These are phyloP conservation scores for Strigamia transsilvanica DNA, from an alignment of 2,888 invertebrate species.

Conservation along the genomic window DNA sequence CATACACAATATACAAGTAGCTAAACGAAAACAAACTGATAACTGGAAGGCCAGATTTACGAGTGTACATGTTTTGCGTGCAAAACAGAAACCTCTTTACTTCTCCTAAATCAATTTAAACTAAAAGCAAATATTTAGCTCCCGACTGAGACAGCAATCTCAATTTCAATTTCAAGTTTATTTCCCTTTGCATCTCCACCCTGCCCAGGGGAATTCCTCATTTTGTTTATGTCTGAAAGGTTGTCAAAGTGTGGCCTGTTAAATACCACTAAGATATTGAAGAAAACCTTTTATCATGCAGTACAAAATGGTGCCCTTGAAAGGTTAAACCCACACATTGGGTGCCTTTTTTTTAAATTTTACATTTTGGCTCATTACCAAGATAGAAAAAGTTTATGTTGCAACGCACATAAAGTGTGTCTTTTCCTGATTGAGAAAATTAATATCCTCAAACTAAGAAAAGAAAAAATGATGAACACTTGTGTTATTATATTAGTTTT, in stretches of 20 bases:
- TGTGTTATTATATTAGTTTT: neutral
- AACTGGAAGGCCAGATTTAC: constrained; percentile 9
- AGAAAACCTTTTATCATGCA: neutral
- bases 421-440: constrained; percentile 37
- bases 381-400: neutral
- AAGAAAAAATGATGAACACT: neutral
- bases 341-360: neutral
- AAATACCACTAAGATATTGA: neutral
- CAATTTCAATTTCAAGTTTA: constrained; percentile 21
- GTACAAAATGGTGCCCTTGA: constrained; percentile 13
- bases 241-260: constrained; percentile 13
- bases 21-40: constrained; percentile 37
- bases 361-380: constrained; percentile 24
- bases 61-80: neutral
- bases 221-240: constrained; percentile 21
- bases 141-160: constrained; percentile 38
- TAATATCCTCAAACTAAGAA: neutral
- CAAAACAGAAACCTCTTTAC: constrained; percentile 3
- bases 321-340: constrained; percentile 24
- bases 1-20: constrained; percentile 20
- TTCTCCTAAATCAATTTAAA: neutral
- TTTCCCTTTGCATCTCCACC: neutral
- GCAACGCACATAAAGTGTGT: neutral
- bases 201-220: constrained; percentile 27
- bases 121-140: constrained; percentile 7